Base-by-base conservation (phyloP, 2,113 vertebrate species). In the Triplophysa rosa region DNA sequence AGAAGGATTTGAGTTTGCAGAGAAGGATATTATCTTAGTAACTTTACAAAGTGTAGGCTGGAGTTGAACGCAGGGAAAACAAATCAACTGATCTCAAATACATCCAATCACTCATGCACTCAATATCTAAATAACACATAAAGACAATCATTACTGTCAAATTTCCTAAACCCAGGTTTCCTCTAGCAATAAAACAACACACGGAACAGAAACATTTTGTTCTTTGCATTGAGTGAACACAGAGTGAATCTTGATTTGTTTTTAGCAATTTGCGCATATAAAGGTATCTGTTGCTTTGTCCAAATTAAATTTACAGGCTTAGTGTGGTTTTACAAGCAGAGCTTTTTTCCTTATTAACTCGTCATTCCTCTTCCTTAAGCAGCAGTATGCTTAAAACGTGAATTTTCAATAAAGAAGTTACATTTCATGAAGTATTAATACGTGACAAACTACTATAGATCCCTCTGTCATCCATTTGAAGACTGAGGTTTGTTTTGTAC, bases 21-120 rank as follows among this genome's bases (percentile, higher is more conserved):
- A 19, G 24, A 24, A 52, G 23, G 10, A 33, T 70, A 26, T 33
- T n/a, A 37, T 33, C 49, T 71, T 17, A 12, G 10, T 37, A 37
- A 9, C 68, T 71, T 71, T 37, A 52, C 14, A 26, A 33, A 63
- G 62, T 84, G 66, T 37, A 62, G 37, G 59, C 29, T 71, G 58
- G 49, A 70, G 24, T 5, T 37, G 9, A 26, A 19, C 26, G 56
- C 10, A 24, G 3, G 33, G 40, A 67, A 56, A 69, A 58, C 19
- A 21, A 70, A 70, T 70, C 26, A 70, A 17, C 6, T 5, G 49
- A 70, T 49, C 17, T 70, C 33, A 33, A 70, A 70, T 21, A 33
- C 26, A 4, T 24, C 10, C 26, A 56, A 70, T 56, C 68, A 33
- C 10, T n/a, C 10, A 11, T 56, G 49, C 11, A 70, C 26, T 14